Conservation (phyloP, 1,140 invertebrate genomes). For the Bombus sibiricus region DNA sequence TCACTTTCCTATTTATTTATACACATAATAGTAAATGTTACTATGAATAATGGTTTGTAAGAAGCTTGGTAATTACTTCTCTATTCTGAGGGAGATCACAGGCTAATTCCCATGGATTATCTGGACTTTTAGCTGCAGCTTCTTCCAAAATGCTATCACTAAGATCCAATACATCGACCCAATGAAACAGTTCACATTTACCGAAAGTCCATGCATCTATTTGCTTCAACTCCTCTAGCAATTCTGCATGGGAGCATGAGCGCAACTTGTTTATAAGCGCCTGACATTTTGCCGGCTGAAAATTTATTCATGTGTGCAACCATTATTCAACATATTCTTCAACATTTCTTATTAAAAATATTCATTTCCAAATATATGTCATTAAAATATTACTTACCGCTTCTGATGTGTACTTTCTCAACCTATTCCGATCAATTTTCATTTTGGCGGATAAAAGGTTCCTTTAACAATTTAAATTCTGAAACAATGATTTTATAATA, state of each 20-base stretch:
- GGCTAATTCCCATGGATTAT: conserved; percentile 90
- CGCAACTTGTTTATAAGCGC: conserved; percentile 91
- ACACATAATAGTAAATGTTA: not conserved
- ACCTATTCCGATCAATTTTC: conserved; percentile 93
- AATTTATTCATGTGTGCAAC: conserved; percentile 37
- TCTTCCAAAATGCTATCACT: conserved; percentile 92
- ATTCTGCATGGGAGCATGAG: conserved; percentile 87
- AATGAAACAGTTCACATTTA: conserved; percentile 96
- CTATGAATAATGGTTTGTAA: not conserved
- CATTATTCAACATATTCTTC: not conserved
- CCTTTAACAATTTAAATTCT: conserved; percentile 68
- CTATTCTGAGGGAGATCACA: conserved; percentile 89
- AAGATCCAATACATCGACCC: conserved; percentile 93
- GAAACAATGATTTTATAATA: conserved; percentile 38
- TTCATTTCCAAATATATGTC: not conserved
- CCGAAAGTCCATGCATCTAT: conserved; percentile 95
- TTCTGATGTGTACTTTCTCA: conserved; percentile 95
- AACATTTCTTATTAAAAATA: not conserved
- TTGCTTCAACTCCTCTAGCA: conserved; percentile 88
- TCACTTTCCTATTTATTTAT: not conserved
- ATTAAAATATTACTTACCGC: conserved; percentile 84
- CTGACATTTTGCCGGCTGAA: conserved; percentile 91
- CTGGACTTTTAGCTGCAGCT: conserved; percentile 86
- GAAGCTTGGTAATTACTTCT: conserved; percentile 80
- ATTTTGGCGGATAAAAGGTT: conserved; percentile 82